Conservation (phyloP, 2,797 vertebrate genomes). For the Enteromius radiatus region DNA sequence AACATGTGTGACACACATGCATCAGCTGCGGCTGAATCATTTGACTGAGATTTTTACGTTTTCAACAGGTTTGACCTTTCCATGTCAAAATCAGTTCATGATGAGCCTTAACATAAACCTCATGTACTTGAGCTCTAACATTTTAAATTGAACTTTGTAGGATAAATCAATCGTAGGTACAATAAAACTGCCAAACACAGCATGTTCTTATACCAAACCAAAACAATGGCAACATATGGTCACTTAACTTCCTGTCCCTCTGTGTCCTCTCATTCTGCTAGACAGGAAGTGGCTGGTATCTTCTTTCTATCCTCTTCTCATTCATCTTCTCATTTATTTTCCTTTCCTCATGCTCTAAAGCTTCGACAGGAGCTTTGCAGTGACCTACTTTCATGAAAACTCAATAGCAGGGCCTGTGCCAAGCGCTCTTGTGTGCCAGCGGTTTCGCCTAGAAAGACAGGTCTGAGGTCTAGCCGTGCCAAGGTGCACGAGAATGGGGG, state of each 20-base stretch:
- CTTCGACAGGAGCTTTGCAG: slow-evolving; percentile 68
- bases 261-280: slow-evolving; percentile 24
- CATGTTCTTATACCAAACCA: slow-evolving; percentile 41
- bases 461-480: slow-evolving; percentile 59
- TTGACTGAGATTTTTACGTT: slow-evolving; percentile 30
- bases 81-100: slow-evolving; percentile 19
- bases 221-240: slow-evolving; percentile 69
- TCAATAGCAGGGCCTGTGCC: slow-evolving; percentile 72
- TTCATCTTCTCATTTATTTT: slow-evolving; percentile 72
- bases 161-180: not conserved
- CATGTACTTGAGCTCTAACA: not conserved
- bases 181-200: slow-evolving; percentile 1
- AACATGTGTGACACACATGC: slow-evolving; percentile 81
- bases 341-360: slow-evolving; percentile 60
- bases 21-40: slow-evolving; percentile 20
- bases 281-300: slow-evolving; percentile 45
- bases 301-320: slow-evolving; percentile 59
- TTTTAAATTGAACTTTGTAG: not conserved
- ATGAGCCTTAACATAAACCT: slow-evolving; percentile 12
- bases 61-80: not conserved
- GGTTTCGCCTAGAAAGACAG: slow-evolving; percentile 59
- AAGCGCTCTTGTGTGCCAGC: slow-evolving; percentile 66
- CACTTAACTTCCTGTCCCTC: slow-evolving; percentile 19
- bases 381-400: slow-evolving; percentile 77
- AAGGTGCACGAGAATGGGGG: slow-evolving; percentile 63